Evolutionary conservation across 2,113 vertebrate genomes (phyloP).

Genomic region (Carollia perspicillata): DNA sequence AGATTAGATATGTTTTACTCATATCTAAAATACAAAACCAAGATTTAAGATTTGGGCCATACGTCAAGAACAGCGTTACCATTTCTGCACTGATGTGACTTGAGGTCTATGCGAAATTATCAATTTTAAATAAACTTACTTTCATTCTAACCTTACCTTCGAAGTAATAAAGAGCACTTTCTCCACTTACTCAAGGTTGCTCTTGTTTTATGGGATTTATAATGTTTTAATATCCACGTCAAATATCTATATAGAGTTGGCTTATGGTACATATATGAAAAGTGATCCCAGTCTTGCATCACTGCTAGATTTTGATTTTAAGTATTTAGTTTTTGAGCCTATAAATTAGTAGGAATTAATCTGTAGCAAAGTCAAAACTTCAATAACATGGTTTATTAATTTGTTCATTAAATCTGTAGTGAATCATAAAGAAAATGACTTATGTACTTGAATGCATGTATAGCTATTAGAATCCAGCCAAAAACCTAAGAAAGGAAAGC

Average conservation of each 20-base stretch:
- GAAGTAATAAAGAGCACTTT: not conserved
- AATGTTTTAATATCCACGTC: not conserved
- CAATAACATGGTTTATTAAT: not conserved
- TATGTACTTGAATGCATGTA: not conserved
- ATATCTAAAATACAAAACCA: not conserved
- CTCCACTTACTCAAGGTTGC: not conserved
- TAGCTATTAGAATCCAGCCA: not conserved
- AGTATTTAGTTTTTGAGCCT: not conserved
- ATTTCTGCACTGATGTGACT: not conserved
- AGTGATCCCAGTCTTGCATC: not conserved
- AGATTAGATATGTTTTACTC: not conserved
- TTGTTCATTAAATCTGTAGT: not conserved
- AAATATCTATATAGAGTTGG: not conserved
- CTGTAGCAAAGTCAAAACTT: not conserved
- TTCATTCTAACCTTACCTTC: not conserved
- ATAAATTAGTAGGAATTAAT: not conserved
- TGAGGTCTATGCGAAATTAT: not conserved
- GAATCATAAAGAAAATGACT: conserved; percentile 7
- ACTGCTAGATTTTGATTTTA: not conserved
- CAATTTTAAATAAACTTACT: not conserved
- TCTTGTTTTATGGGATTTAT: not conserved
- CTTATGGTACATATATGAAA: not conserved
- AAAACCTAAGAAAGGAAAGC: not conserved
- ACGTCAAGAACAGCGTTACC: not conserved
- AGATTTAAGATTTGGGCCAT: not conserved